A percentile compares a stretch with the other conserved stretches of the same genome.
Conservation (phyloP, 2,797 vertebrate species). For the Botia almorhae region DNA sequence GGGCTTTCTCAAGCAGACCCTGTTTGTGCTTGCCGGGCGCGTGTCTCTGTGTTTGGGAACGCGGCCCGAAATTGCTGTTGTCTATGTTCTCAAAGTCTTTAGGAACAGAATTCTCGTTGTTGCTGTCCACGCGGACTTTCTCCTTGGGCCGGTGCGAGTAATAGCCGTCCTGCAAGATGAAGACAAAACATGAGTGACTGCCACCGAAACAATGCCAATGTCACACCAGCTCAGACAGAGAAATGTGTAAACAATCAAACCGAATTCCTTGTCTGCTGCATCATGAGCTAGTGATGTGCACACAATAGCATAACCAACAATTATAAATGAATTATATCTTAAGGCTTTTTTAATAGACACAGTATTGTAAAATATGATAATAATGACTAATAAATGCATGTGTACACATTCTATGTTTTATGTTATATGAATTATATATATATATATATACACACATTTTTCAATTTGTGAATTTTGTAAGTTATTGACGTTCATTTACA, state of each 20-base stretch:
- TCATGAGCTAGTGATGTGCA: background rate
- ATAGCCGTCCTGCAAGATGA: slow-evolving; percentile 85
- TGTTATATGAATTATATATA: too few species aligned
- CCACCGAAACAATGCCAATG: slow-evolving; percentile 51
- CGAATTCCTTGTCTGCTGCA: background rate
- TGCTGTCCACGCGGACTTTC: slow-evolving; percentile 95
- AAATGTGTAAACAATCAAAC: background rate
- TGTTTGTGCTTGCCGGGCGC: slow-evolving; percentile 81
- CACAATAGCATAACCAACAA: background rate
- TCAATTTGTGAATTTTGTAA: too few species aligned
- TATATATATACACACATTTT: too few species aligned
- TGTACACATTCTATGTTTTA: too few species aligned
- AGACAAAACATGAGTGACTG: slow-evolving; percentile 53
- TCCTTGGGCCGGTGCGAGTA: slow-evolving; percentile 96
- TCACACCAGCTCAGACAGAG: slow-evolving; percentile 5
- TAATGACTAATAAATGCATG: too few species aligned
- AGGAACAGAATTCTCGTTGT: slow-evolving; percentile 98
- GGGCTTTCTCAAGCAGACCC: slow-evolving; percentile 81
- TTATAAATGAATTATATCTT: too few species aligned
- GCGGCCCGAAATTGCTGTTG: slow-evolving; percentile 95
- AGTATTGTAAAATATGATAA: too few species aligned
- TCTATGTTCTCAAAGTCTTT: slow-evolving; percentile 98
- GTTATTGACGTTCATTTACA: too few species aligned
- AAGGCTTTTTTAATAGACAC: too few species aligned
- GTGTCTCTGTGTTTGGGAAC: slow-evolving; percentile 85